These are phyloP conservation scores for Halcyon badia DNA, from an alignment of 2,797 vertebrate species.

Conservation along the genomic window DNA sequence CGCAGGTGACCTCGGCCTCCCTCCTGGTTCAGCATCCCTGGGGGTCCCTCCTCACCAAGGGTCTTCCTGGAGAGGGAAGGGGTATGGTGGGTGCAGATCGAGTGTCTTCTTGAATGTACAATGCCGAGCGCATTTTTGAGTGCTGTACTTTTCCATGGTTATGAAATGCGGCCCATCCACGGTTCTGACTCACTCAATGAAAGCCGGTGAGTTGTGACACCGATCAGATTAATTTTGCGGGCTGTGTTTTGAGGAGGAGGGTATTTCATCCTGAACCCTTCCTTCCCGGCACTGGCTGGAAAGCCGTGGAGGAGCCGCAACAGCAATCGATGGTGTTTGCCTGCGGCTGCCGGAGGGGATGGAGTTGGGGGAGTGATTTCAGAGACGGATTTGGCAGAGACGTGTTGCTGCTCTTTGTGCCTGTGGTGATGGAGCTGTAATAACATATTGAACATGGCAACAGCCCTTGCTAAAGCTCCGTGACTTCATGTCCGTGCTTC, in stretches of 20 bases:
- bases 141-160: background rate
- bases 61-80: background rate
- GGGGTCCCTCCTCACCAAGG: rapidly evolving
- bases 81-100: background rate
- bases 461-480: slow-evolving; percentile 44
- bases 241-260: slow-evolving; percentile 18
- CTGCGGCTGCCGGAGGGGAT: slow-evolving; percentile 30
- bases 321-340: background rate
- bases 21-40: background rate
- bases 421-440: slow-evolving; percentile 69
- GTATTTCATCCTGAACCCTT: background rate
- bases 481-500: slow-evolving; percentile 31
- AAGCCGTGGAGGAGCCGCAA: background rate
- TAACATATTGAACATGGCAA: slow-evolving; percentile 58
- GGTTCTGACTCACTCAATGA: background rate
- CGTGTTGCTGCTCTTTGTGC: slow-evolving; percentile 35
- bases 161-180: background rate
- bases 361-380: slow-evolving; percentile 33
- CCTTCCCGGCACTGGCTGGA: background rate
- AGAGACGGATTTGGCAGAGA: slow-evolving; percentile 55
- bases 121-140: rapidly evolving
- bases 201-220: background rate
- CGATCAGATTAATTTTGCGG: background rate
- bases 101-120: rapidly evolving
- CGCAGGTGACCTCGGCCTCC: rapidly evolving